Evolutionary conservation across 1,140 invertebrate genomes (phyloP).

Genomic region (Trypoxylus dichotomus): DNA sequence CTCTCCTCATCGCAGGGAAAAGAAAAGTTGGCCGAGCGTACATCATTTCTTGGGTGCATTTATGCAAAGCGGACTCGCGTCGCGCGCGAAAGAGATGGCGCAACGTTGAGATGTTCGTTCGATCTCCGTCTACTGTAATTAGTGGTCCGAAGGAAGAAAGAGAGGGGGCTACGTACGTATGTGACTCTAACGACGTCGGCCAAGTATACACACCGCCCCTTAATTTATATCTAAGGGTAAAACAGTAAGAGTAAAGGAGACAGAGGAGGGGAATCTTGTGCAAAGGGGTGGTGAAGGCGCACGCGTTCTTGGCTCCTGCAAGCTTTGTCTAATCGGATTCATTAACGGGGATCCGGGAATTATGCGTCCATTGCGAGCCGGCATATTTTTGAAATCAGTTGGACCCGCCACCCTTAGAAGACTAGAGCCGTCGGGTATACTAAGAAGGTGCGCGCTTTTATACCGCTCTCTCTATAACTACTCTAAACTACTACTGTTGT

Average conservation of each 20-base stretch:
- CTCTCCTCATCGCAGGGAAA: slow-evolving; percentile 24
- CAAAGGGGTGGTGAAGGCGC: slow-evolving; percentile 51
- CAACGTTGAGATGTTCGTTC: slow-evolving; percentile 39
- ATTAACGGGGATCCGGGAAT: slow-evolving; percentile 59
- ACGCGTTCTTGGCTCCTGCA: slow-evolving; percentile 54
- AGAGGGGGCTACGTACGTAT: slow-evolving; percentile 46
- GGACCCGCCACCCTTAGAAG: slow-evolving; percentile 47
- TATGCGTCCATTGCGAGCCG: slow-evolving; percentile 59
- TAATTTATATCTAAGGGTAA: slow-evolving; percentile 55
- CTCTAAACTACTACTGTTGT: not conserved
- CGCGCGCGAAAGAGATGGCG: slow-evolving; percentile 39
- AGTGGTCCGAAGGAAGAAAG: slow-evolving; percentile 49
- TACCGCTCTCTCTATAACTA: slow-evolving; percentile 3
- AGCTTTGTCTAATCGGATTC: slow-evolving; percentile 61
- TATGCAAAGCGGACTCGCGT: slow-evolving; percentile 49
- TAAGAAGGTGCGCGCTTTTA: slow-evolving; percentile 18
- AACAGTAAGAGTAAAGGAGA: slow-evolving; percentile 51
- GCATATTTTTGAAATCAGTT: slow-evolving; percentile 54
- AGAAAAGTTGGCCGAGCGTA: slow-evolving; percentile 36
- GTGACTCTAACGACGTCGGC: slow-evolving; percentile 51
- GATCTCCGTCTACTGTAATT: slow-evolving; percentile 48
- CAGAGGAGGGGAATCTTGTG: slow-evolving; percentile 43
- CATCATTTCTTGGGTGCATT: slow-evolving; percentile 52
- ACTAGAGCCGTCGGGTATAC: slow-evolving; percentile 40
- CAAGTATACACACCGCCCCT: slow-evolving; percentile 44